Conservation (phyloP, 2,888 invertebrate species). For the Galerucella calmariensis region DNA sequence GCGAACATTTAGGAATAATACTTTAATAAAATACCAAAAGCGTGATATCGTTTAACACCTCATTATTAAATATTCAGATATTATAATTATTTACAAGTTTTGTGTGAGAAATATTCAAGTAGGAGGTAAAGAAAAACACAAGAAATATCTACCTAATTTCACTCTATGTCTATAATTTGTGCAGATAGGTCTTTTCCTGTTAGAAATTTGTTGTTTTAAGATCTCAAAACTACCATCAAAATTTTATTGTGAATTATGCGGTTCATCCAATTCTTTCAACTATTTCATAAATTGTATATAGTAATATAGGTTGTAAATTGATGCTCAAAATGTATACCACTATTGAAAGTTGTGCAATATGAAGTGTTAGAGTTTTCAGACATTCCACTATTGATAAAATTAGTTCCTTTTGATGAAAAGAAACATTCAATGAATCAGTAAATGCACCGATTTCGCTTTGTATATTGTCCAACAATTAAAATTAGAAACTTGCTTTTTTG, state of each 20-base stretch:
- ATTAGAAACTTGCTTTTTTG: neutral
- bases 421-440: slow-evolving; percentile 1
- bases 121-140: too few relatives aligned
- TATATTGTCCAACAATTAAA: neutral
- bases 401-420: slow-evolving; percentile 4
- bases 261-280: slow-evolving; percentile 2
- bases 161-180: too few relatives aligned
- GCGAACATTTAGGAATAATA: too few relatives aligned
- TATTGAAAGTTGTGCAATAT: slow-evolving; percentile 45
- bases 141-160: too few relatives aligned
- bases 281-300: slow-evolving; percentile 12
- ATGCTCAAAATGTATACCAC: slow-evolving; percentile 45
- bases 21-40: too few relatives aligned
- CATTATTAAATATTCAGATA: too few relatives aligned
- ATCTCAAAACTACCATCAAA: neutral
- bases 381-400: slow-evolving; percentile 22
- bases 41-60: too few relatives aligned
- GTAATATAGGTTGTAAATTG: slow-evolving; percentile 32
- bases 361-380: slow-evolving; percentile 20
- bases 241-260: neutral
- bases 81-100: too few relatives aligned
- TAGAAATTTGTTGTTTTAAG: too few relatives aligned
- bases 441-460: slow-evolving; percentile 9
- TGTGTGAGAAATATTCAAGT: too few relatives aligned
- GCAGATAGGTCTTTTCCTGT: too few relatives aligned